Percentiles rank a stretch among this genome's conserved stretches.
These are phyloP conservation scores for Styela clava DNA, from an alignment of 23 tunicate genomes.

Conservation along the genomic window DNA sequence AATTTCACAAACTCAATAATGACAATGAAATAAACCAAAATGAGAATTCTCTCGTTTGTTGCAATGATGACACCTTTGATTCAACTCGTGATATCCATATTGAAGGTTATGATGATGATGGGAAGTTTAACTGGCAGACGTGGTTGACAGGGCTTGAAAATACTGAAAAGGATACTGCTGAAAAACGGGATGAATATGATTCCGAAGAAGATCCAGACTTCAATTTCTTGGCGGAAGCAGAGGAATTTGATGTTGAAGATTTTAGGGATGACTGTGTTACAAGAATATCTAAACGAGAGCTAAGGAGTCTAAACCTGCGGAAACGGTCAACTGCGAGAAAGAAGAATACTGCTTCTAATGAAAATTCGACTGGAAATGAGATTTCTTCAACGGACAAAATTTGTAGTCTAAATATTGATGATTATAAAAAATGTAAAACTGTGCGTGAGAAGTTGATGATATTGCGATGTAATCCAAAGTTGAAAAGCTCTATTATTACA, in stretches of 20 bases:
- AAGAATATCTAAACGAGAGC: conserved; percentile 13
- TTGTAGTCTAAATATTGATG: not conserved
- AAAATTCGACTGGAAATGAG: not conserved
- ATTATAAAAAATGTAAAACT: conserved; percentile 1
- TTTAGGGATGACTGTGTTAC: conserved; percentile 17
- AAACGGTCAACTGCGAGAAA: not conserved
- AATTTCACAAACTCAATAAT: not conserved
- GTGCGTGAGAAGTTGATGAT: conserved; percentile 16
- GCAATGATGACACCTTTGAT: not conserved
- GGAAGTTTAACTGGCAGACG: conserved; percentile 17
- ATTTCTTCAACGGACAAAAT: not conserved
- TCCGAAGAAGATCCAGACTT: conserved; percentile 26
- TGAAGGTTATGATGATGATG: conserved; percentile 5
- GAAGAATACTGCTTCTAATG: not conserved
- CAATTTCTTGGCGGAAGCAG: conserved; percentile 12
- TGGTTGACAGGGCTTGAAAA: conserved; percentile 8
- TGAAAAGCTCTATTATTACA: not conserved
- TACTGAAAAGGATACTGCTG: not conserved
- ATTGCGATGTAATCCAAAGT: not conserved
- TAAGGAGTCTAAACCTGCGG: not conserved
- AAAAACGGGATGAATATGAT: not conserved
- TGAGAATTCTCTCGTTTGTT: not conserved
- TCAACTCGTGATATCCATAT: not conserved
- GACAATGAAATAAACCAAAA: not conserved
- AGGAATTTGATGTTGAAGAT: conserved; percentile 24